These are phyloP conservation scores for Megalurothrips usitatus DNA, from an alignment of 2,888 invertebrate genomes.

Conservation along the genomic window DNA sequence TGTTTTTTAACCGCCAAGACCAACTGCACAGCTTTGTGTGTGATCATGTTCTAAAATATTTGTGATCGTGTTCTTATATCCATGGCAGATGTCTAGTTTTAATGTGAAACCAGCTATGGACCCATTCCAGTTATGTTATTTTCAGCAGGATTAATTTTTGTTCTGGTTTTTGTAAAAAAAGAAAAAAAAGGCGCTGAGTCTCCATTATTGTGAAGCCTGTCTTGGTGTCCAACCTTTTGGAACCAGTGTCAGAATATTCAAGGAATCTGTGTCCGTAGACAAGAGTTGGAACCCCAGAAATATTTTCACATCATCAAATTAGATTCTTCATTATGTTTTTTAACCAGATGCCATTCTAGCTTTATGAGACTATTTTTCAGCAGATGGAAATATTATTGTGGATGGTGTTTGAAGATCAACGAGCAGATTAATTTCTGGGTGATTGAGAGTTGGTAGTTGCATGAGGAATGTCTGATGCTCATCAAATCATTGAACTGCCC, in stretches of 20 bases:
- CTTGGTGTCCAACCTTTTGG: not conserved
- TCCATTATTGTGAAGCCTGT: too few species aligned
- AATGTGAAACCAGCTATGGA: not conserved
- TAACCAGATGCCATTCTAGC: conserved; percentile 3
- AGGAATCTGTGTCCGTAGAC: not conserved
- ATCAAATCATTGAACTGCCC: not conserved
- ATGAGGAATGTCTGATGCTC: not conserved
- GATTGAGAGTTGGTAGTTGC: not conserved
- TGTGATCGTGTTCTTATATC: too few species aligned
- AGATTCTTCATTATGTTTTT: not conserved
- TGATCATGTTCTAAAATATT: too few species aligned
- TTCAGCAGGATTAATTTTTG: too few species aligned
- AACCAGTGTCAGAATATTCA: not conserved
- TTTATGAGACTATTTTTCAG: too few species aligned
- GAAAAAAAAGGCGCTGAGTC: too few species aligned
- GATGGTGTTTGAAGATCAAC: not conserved
- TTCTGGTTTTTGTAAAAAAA: too few species aligned
- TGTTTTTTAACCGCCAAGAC: too few species aligned
- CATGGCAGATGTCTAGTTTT: not conserved
- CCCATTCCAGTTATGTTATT: not conserved
- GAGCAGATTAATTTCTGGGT: not conserved
- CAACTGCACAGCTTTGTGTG: too few species aligned
- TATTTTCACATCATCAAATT: not conserved
- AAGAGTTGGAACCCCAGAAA: not conserved
- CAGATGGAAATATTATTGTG: not conserved